Evolutionary conservation across 2,113 vertebrate genomes (phyloP).

Genomic region (Antechinus flavipes): DNA sequence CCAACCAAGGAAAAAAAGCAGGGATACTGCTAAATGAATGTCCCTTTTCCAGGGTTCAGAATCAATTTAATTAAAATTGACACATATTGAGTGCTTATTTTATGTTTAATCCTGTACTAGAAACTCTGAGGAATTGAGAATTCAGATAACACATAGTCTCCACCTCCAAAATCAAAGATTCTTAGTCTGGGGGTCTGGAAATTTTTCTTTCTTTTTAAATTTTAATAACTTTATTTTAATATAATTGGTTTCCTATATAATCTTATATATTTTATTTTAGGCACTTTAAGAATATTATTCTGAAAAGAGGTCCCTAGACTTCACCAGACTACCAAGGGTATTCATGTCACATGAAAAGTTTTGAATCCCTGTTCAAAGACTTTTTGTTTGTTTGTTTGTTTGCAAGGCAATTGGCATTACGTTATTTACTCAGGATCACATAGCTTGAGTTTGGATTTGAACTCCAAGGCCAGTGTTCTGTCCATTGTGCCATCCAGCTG

Average conservation of each 20-base stretch:
- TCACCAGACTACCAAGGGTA: background rate
- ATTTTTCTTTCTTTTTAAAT: background rate
- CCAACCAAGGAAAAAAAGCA: conserved; percentile 9
- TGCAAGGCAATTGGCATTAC: too few species aligned
- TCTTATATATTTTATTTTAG: background rate
- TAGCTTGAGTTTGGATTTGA: too few species aligned
- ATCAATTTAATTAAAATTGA: conserved; percentile 21
- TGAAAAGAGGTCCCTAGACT: background rate
- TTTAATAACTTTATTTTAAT: background rate
- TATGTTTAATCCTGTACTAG: background rate
- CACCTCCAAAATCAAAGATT: background rate
- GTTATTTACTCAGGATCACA: too few species aligned
- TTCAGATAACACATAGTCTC: background rate
- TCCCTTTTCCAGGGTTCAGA: background rate
- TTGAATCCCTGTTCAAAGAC: background rate
- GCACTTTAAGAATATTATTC: background rate
- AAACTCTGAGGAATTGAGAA: background rate
- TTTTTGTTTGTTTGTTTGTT: too few species aligned
- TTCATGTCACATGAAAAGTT: background rate
- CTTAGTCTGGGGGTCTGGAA: background rate
- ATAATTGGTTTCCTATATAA: background rate
- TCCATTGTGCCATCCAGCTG: too few species aligned
- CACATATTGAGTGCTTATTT: background rate
- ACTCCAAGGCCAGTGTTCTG: too few species aligned
- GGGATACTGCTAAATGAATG: background rate